Conservation (phyloP, 2,888 invertebrate species). For the Drosophila anomelani region DNA sequence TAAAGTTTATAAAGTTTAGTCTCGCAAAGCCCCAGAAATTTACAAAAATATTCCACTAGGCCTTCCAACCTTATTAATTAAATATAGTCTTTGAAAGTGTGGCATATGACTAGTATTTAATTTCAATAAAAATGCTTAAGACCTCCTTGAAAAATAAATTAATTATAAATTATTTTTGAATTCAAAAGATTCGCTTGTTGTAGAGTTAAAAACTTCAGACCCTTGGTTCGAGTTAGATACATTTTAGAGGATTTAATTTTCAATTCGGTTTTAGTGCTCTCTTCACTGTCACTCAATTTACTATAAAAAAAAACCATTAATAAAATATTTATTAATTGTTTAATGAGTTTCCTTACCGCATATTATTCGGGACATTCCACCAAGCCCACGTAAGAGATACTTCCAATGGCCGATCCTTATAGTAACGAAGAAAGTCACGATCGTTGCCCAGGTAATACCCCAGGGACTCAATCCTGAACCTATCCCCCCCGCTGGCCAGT, state of each 20-base stretch:
- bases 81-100: too few species aligned
- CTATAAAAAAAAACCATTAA: not conserved
- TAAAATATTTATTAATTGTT: too few species aligned
- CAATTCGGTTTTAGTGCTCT: not conserved
- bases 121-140: not conserved
- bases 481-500: not conserved
- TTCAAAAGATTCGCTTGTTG: not conserved
- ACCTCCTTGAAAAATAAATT: not conserved
- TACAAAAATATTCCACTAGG: too few species aligned
- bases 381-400: not conserved
- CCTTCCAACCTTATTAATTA: too few species aligned
- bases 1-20: not conserved
- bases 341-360: not conserved
- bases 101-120: too few species aligned
- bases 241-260: constrained; percentile 6
- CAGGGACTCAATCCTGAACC: constrained; percentile 4
- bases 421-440: constrained; percentile 1
- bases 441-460: constrained; percentile 9
- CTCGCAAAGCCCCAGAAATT: not conserved
- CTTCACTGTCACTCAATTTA: not conserved
- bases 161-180: not conserved
- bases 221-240: constrained; percentile 1
- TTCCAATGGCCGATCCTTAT: not conserved
- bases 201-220: not conserved
- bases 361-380: not conserved